A percentile compares a stretch with the other conserved stretches of the same genome.
phyloP scores from a whole-genome alignment of 1,140 invertebrate genomes.

The Drosophila rhopaloa region DNA sequence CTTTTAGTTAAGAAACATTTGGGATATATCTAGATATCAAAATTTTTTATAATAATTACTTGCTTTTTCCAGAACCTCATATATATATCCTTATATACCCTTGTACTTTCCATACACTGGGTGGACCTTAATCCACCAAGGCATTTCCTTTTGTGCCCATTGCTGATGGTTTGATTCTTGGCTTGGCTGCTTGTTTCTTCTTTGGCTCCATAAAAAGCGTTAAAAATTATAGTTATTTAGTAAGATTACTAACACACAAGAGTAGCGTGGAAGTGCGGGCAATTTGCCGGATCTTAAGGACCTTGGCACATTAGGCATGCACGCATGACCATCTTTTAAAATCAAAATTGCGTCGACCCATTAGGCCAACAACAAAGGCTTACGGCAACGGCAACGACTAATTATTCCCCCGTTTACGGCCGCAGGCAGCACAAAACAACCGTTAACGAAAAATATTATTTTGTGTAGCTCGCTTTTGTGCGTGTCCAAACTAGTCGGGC shows the following conservation, averaged over 20 bases:
- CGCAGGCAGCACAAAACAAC: conserved; percentile 68
- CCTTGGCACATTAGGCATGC: conserved; percentile 69
- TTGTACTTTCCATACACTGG: neutral
- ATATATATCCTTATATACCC: neutral
- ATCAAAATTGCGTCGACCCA: conserved; percentile 56
- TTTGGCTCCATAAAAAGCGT: conserved; percentile 48
- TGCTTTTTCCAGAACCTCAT: too few species aligned
- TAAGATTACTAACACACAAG: conserved; percentile 16
- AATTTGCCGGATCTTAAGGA: conserved; percentile 42
- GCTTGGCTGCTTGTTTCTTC: conserved; percentile 41
- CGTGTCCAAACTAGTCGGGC: conserved; percentile 73
- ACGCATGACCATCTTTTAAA: conserved; percentile 75
- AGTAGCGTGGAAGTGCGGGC: conserved; percentile 9
- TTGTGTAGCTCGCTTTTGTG: conserved; percentile 53
- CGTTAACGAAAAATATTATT: conserved; percentile 79
- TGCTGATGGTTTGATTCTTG: conserved; percentile 57
- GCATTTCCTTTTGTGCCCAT: conserved; percentile 35
- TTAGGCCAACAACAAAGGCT: conserved; percentile 56
- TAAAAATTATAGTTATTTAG: conserved; percentile 81
- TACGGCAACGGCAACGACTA: conserved; percentile 54
- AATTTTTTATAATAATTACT: too few species aligned
- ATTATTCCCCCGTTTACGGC: conserved; percentile 77
- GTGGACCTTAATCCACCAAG: conserved; percentile 3
- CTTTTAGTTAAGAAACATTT: too few species aligned
- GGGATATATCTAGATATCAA: too few species aligned